Evolutionary conservation across 2,797 vertebrate species (phyloP), one percentile per base, ranked within the genome.

Genomic region (Ctenopoma multispine): DNA sequence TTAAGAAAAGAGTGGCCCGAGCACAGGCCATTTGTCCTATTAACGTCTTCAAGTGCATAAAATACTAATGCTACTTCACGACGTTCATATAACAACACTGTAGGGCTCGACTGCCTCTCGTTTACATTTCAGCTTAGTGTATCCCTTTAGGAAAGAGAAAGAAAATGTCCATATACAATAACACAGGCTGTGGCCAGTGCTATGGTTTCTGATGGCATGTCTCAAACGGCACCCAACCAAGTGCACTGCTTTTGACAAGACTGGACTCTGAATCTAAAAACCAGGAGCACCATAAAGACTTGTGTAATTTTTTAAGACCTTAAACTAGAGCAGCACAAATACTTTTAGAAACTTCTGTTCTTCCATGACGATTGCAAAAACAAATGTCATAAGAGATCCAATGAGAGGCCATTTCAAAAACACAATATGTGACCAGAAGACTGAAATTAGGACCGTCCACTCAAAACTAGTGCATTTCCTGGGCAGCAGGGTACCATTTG

Each of bases 41-140:
- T 65, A 60, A 86, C 31, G 36, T 89, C 69, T 87, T 58, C 36
- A 27, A 86, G 84, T 85, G 85, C 83, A 83, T 87, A 53, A 81
- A 87, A 87, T 64, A 79, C 85, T 80, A 86, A 86, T 73, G 78
- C 87, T 90, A 90, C 84, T 87, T 84, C 87, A 90, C 82, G 47
- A 90, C 64, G 79, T 77, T 82, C 82, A 82, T 81, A 77, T 75
- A 88, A 89, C 82, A 87, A 90, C 86, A 90, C 82, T 86, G 82
- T 80, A 51, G 68, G 72, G 75, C 66, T 81, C 72, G n/a, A 27
- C 34, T 46, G 63, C 72, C 64, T 74, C 69, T 73, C 54, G 70
- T 85, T 83, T 72, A 82, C 74, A 84, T 84, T 55, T 92, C 60
- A 71, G 36, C 72, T 82, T 83, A 90, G 81, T 86, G 86, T 79